Evolutionary conservation across 2,797 vertebrate species (phyloP).

Genomic region (Syngnathus rostellatus): DNA sequence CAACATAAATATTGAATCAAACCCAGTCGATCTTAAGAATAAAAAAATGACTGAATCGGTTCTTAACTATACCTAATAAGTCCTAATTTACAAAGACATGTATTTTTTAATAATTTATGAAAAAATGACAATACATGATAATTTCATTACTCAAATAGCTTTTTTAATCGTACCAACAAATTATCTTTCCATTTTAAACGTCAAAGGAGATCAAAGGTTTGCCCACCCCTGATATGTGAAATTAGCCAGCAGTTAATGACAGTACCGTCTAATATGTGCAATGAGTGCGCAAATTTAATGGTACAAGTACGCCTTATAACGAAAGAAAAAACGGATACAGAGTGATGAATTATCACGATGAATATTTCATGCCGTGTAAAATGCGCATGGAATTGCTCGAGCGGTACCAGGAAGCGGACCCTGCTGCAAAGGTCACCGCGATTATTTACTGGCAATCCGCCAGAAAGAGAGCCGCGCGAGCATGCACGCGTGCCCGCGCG

Average conservation of each 20-base stretch:
- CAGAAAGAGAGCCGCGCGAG: slow-evolving; percentile 33
- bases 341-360: not conserved
- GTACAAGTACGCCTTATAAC: not conserved
- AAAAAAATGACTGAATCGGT: no score
- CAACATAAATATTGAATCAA: no score
- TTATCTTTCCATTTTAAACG: not conserved
- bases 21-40: no score
- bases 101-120: no score
- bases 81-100: no score
- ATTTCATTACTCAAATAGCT: no score
- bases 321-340: no score
- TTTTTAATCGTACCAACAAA: not conserved
- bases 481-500: slow-evolving; percentile 25
- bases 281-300: not conserved
- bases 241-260: not conserved
- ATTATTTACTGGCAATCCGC: slow-evolving; percentile 72
- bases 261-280: not conserved
- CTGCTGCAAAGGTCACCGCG: slow-evolving; percentile 63
- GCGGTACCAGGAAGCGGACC: slow-evolving; percentile 76
- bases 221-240: not conserved
- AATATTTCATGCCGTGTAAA: slow-evolving; percentile 3
- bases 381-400: slow-evolving; percentile 48
- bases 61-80: no score
- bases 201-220: not conserved
- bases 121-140: no score